Percentiles rank a stretch among this genome's conserved stretches.
Evolutionary conservation across 2,888 invertebrate genomes (phyloP).

Genomic region (Microctonus brassicae): DNA sequence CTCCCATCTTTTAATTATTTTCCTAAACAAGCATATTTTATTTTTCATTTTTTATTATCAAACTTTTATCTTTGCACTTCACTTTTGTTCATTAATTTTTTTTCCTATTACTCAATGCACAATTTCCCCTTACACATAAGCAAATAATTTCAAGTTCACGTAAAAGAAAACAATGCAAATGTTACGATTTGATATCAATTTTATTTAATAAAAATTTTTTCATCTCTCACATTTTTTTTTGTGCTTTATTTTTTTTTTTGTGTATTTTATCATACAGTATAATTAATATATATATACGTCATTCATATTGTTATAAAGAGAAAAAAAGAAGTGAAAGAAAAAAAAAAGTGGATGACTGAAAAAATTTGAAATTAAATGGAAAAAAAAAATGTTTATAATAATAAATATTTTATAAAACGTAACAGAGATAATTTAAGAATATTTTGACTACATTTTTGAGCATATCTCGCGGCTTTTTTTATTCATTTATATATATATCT

Average conservation of each 20-base stretch:
- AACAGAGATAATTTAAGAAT: conserved; percentile 16
- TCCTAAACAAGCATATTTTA: conserved; percentile 18
- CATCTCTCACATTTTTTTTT: neutral
- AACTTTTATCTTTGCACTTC: conserved; percentile 28
- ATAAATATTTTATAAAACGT: conserved; percentile 6
- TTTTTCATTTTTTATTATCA: conserved; percentile 13
- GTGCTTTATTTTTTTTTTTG: neutral
- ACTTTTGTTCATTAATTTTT: too few relatives aligned
- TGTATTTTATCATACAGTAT: neutral
- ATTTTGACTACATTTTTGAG: conserved; percentile 58
- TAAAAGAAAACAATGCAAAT: conserved; percentile 12
- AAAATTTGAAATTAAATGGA: neutral
- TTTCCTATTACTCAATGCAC: conserved; percentile 38
- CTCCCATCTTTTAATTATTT: conserved; percentile 27
- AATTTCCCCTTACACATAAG: neutral
- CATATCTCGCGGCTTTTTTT: conserved; percentile 62
- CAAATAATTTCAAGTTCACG: conserved; percentile 22
- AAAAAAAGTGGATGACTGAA: too few relatives aligned
- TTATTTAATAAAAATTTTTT: conserved; percentile 8
- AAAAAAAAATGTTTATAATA: conserved; percentile 12
- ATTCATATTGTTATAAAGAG: neutral
- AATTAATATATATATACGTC: neutral
- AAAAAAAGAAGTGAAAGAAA: too few relatives aligned
- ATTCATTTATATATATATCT: conserved; percentile 24
- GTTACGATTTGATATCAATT: conserved; percentile 2